Conservation (phyloP, 2,888 invertebrate species). For the Cecidostiba fungosa region DNA sequence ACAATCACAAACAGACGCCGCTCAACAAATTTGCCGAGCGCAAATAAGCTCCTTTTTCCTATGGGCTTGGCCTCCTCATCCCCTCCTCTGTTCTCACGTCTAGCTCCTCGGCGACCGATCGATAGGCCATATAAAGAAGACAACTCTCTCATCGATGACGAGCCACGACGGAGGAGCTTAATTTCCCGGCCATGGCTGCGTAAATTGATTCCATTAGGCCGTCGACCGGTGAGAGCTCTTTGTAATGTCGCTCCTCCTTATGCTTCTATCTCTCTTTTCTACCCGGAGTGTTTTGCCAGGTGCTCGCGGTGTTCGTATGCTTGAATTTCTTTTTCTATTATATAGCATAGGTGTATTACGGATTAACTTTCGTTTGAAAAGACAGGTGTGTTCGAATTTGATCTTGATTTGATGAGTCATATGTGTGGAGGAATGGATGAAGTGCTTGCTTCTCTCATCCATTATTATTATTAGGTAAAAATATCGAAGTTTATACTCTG, state of each 20-base stretch:
- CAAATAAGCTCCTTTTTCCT: constrained; percentile 14
- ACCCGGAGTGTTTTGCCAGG: not conserved
- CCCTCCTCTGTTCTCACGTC: not conserved
- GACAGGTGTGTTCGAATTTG: not conserved
- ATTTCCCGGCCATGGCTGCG: constrained; percentile 30
- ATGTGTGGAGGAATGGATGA: not conserved
- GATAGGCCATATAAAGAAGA: constrained; percentile 9
- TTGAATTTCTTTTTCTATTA: not conserved
- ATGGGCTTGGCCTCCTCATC: not conserved
- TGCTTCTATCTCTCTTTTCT: not conserved
- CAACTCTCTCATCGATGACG: not conserved
- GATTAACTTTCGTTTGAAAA: not conserved
- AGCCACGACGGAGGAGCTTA: constrained; percentile 25
- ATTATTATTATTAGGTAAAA: not conserved
- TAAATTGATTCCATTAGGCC: constrained; percentile 44
- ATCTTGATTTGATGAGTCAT: not conserved
- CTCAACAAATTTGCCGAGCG: constrained; percentile 14
- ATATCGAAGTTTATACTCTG: too few relatives aligned
- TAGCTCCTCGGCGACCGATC: not conserved
- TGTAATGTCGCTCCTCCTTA: not conserved
- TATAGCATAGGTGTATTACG: not conserved
- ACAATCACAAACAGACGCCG: not conserved
- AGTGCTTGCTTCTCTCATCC: not conserved
- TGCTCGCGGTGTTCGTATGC: not conserved
- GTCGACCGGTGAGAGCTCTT: not conserved